Base-by-base conservation (phyloP, 1,140 invertebrate species). In the Pristionchus pacificus region DNA sequence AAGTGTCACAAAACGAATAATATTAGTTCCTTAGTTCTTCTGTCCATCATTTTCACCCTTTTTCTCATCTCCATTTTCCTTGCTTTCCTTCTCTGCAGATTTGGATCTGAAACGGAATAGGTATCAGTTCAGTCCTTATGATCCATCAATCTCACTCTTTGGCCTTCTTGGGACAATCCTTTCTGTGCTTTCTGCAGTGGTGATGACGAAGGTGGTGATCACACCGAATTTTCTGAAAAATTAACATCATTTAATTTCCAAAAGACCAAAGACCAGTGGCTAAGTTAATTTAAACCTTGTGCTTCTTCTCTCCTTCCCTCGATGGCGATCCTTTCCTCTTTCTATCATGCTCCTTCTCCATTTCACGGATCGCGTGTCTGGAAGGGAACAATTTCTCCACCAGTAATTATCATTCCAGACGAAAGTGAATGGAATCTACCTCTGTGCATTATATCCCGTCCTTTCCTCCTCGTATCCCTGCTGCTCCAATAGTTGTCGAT, bases 181-280 rank as follows among this genome's bases (percentile, higher is more conserved):
- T 71, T 14, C 78, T 67, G 62, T 82, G 80, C 55, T 82, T 82
- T 27, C 74, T 60, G 64, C 80, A 84, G 66, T 84, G 82, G 64
- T 82, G 82, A 76, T 82, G 80, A 55, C 77, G 68, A 29, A 81
- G 58, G 75, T 82, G 80, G 64, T 82, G 80, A 3, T 65, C 55
- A 55, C 80, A 82, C 24, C 77, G 74, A 24, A 73, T 77, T 15
- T 19, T 49, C 38, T 49, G 38, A 10, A 49, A 6, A 49, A 10
- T 10, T 49, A 10, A 10, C 38, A 10, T 6, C 19, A 49, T 49
- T 19, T 10, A 6, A 49, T 6, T 19, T 49, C 19, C 38, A 49
- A 10, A 49, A 10, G 19, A 6, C 38, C 38, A 10, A 6, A 49
- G 6, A 10, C 6, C 38, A 6, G 6, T 49, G 19, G 38, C 6